Evolutionary conservation across 2,888 invertebrate species (phyloP).

Genomic region (Drosophila borealis): DNA sequence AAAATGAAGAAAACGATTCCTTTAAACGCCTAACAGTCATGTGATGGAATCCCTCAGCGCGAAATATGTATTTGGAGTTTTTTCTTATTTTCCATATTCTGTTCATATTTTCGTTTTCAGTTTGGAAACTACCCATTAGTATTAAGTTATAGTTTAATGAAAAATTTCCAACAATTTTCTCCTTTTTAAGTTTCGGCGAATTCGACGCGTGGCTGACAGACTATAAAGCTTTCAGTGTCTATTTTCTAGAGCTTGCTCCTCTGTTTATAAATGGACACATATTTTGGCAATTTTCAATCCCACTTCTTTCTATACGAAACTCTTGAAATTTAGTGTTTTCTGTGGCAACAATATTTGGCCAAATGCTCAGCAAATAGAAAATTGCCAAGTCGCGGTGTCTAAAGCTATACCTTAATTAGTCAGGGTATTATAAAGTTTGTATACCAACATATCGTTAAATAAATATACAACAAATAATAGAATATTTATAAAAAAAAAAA

Average conservation of each 20-base stretch:
- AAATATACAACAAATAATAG: conserved; percentile 64
- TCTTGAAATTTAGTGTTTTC: conserved; percentile 25
- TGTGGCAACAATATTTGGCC: conserved; percentile 42
- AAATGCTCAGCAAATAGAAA: conserved; percentile 52
- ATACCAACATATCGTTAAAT: conserved; percentile 82
- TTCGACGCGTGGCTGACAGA: conserved; percentile 29
- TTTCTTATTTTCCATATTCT: too few relatives aligned
- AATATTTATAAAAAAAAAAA: conserved; percentile 48
- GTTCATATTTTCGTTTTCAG: too few relatives aligned
- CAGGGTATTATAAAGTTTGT: conserved; percentile 79
- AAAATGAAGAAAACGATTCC: conserved; percentile 15
- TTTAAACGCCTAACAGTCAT: conserved; percentile 40
- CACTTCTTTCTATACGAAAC: conserved; percentile 11
- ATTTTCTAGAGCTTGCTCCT: conserved; percentile 33
- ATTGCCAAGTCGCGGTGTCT: conserved; percentile 53
- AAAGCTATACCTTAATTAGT: conserved; percentile 61
- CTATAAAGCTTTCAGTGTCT: conserved; percentile 60
- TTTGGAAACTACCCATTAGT: too few relatives aligned
- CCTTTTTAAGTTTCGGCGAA: background rate
- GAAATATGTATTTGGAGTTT: too few relatives aligned
- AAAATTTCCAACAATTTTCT: background rate
- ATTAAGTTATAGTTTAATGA: too few relatives aligned
- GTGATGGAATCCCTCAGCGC: background rate
- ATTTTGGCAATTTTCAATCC: conserved; percentile 11
- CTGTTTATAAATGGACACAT: conserved; percentile 9